Evolutionary conservation across 2,888 invertebrate species (phyloP).

Genomic region (Cheilosia grossa): DNA sequence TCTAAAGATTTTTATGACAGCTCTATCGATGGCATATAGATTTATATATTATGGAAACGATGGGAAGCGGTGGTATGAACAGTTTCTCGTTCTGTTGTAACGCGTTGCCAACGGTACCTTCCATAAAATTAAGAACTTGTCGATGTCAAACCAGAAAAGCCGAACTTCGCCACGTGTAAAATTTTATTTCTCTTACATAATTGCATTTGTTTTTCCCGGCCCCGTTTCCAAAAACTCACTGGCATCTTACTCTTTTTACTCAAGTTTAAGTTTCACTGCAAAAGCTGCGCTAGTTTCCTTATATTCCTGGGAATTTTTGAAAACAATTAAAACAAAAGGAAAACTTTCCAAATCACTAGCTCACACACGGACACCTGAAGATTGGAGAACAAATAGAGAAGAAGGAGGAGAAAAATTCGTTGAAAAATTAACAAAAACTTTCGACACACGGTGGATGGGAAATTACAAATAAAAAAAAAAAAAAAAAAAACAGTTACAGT

Average conservation of each 20-base stretch:
- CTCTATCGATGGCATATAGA: neutral
- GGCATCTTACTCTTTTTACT: constrained; percentile 12
- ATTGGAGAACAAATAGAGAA: constrained; percentile 21
- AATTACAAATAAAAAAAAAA: neutral
- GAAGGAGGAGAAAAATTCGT: neutral
- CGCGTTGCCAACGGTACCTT: neutral
- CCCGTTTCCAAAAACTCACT: neutral
- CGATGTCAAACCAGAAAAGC: too few species aligned
- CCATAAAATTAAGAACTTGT: too few species aligned
- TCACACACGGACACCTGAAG: constrained; percentile 48
- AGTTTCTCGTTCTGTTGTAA: too few species aligned
- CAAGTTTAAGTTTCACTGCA: constrained; percentile 9
- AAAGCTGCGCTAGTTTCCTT: neutral
- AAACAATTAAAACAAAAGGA: constrained; percentile 6
- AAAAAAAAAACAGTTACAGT: constrained; percentile 8
- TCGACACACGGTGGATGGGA: too few species aligned
- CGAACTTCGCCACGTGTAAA: neutral
- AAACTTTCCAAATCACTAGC: constrained; percentile 8
- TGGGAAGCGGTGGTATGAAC: too few species aligned
- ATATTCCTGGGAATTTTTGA: constrained; percentile 1
- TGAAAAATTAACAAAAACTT: too few species aligned
- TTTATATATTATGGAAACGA: too few species aligned
- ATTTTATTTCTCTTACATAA: constrained; percentile 22
- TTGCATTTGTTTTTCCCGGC: constrained; percentile 29
- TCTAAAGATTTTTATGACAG: neutral